Base-by-base conservation (phyloP, 2,888 invertebrate species). In the Thalpophila matura region DNA sequence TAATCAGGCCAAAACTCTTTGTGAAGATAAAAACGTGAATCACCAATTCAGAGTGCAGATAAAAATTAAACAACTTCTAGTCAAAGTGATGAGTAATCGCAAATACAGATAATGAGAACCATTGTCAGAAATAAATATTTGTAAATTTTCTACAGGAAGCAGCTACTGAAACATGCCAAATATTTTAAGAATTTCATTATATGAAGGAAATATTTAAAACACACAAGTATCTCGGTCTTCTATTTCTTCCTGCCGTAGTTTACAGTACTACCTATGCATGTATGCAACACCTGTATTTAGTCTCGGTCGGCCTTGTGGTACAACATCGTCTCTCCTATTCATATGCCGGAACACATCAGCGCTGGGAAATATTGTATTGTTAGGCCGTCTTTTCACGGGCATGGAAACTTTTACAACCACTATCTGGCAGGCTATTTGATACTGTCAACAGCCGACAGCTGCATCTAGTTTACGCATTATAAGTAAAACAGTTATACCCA, bases 341-440 rank as follows among this genome's bases (percentile, higher is more conserved):
- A 62, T n/a, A 42, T 75, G 79, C 71, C 76, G 79, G 79, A 75
- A 77, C 60, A 65, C 58, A 75, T 78, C 62, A 71, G 37, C 22
- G 16, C 51, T 14, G 43, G 45, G 54, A 60, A 71, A 58, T 29
- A n/a, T n/a, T n/a, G 54, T 66, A 65, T 68, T 78, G 70, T 77
- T 69, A 51, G 46, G 69, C 33, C 18, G 54, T 14, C 51, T 73
- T 51, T 69, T 66, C 69, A 66, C 14, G 60, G 45, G 24, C 74
- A 24, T 43, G 61, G 55, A 77, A 69, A 60, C 60, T 65, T 74
- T 76, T 60, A 66, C 58, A 57, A 53, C 16, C 18, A 53, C 61
- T 70, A 73, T 60, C 60, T 70, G 73, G 63, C 77, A 51, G 56
- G 49, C 50, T 61, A 75, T 73, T 72, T 67, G 53, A 65, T 64